phyloP scores from a whole-genome alignment of 1,140 invertebrate species.

The Holcopasites calliopsidis region DNA sequence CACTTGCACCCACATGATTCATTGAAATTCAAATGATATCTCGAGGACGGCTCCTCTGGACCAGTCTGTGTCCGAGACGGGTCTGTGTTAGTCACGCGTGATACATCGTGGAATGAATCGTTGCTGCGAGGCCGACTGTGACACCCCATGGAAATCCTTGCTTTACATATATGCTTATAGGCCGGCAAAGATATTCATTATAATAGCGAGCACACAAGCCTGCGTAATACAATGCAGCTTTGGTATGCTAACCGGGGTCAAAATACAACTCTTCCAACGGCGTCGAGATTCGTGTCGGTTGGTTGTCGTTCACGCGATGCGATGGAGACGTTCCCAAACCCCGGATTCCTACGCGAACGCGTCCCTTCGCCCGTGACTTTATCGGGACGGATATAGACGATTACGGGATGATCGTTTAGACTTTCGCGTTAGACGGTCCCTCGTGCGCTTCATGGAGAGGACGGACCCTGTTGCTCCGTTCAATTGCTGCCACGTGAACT shows the following conservation, averaged over 20 bases:
- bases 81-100: background rate
- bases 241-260: constrained; percentile 77
- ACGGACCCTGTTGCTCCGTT: too few relatives aligned
- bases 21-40: constrained; percentile 78
- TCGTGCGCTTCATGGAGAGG: too few relatives aligned
- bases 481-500: too few relatives aligned
- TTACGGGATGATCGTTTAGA: too few relatives aligned
- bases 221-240: constrained; percentile 72
- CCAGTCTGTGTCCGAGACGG: background rate
- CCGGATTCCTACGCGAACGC: constrained; percentile 40
- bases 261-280: constrained; percentile 68
- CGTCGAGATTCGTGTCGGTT: constrained; percentile 54
- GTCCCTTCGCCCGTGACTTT: background rate
- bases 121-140: constrained; percentile 31
- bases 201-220: constrained; percentile 64
- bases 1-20: constrained; percentile 72
- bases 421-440: too few relatives aligned
- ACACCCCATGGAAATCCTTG: constrained; percentile 57
- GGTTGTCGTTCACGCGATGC: constrained; percentile 19
- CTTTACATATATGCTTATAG: constrained; percentile 70
- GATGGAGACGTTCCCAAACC: constrained; percentile 62
- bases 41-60: background rate
- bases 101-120: background rate
- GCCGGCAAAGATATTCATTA: constrained; percentile 65
- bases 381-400: too few relatives aligned